Percentiles rank a stretch among this genome's conserved stretches.
phyloP scores from a whole-genome alignment of 2,797 vertebrate genomes.

The Mergus octosetaceus region DNA sequence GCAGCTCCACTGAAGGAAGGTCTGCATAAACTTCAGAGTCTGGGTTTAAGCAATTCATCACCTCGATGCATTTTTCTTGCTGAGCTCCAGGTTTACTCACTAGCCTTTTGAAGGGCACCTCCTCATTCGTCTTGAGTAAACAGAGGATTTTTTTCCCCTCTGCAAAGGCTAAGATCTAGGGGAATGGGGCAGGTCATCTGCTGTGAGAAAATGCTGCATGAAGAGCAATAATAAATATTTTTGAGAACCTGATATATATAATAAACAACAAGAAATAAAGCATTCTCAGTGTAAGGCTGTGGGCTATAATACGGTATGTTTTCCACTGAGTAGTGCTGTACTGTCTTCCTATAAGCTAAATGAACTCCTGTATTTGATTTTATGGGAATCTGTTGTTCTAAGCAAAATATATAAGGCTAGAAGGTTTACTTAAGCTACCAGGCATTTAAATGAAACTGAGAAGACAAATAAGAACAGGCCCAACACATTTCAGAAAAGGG shows the following conservation, averaged over 20 bases:
- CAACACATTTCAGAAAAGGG: constrained; percentile 23
- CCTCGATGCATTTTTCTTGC: neutral
- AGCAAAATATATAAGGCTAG: constrained; percentile 1
- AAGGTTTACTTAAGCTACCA: neutral
- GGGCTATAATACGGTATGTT: neutral
- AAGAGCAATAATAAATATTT: neutral
- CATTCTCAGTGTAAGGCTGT: neutral
- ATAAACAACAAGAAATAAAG: neutral
- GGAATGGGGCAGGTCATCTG: neutral
- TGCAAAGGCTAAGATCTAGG: neutral
- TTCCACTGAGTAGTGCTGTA: neutral
- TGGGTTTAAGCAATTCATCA: neutral
- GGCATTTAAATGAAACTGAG: constrained; percentile 3
- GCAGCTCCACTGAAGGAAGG: neutral
- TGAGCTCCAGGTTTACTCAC: neutral
- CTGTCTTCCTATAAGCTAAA: constrained; percentile 23
- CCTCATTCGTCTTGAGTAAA: neutral
- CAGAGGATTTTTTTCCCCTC: neutral
- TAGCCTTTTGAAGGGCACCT: neutral
- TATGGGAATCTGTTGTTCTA: constrained; percentile 25
- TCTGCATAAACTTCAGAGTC: neutral
- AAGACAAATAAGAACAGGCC: neutral
- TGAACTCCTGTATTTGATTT: constrained; percentile 5
- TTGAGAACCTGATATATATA: neutral
- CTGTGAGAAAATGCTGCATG: neutral